These are phyloP conservation scores for Trichacis sp. DNA, from an alignment of 2,888 invertebrate species.

Conservation along the genomic window DNA sequence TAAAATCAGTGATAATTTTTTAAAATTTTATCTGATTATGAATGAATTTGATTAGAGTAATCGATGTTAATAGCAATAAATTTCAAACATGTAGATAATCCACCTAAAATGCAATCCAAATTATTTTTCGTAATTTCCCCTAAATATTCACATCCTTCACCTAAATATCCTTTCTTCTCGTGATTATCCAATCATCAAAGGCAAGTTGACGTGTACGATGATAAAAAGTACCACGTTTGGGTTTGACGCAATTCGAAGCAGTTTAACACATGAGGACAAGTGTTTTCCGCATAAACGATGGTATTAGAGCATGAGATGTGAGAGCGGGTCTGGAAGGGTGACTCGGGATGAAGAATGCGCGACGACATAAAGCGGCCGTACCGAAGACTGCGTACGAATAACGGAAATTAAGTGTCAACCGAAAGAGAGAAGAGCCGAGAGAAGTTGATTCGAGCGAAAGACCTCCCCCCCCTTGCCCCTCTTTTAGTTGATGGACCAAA, in stretches of 20 bases:
- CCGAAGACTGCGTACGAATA: slow-evolving; percentile 65
- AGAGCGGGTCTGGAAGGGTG: slow-evolving; percentile 19
- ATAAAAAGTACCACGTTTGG: background rate
- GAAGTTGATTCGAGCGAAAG: slow-evolving; percentile 45
- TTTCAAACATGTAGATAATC: too few species aligned
- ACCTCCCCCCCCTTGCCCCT: slow-evolving; percentile 32
- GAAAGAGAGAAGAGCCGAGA: slow-evolving; percentile 52
- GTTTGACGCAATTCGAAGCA: background rate
- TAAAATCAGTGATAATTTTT: too few species aligned
- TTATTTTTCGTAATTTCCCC: too few species aligned
- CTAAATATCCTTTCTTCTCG: background rate
- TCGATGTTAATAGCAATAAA: too few species aligned
- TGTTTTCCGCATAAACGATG: background rate
- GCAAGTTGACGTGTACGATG: too few species aligned
- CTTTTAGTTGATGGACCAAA: slow-evolving; percentile 31
- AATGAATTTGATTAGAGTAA: too few species aligned
- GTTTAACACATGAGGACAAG: background rate
- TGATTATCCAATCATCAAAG: background rate
- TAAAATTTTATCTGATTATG: too few species aligned
- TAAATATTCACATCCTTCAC: background rate
- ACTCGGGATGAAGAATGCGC: slow-evolving; percentile 29
- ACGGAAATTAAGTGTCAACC: slow-evolving; percentile 70
- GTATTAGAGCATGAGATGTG: slow-evolving; percentile 1
- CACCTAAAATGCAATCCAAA: too few species aligned
- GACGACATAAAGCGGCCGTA: slow-evolving; percentile 60